Base-by-base conservation (phyloP, 2,797 vertebrate species). In the Myotis planiceps region DNA sequence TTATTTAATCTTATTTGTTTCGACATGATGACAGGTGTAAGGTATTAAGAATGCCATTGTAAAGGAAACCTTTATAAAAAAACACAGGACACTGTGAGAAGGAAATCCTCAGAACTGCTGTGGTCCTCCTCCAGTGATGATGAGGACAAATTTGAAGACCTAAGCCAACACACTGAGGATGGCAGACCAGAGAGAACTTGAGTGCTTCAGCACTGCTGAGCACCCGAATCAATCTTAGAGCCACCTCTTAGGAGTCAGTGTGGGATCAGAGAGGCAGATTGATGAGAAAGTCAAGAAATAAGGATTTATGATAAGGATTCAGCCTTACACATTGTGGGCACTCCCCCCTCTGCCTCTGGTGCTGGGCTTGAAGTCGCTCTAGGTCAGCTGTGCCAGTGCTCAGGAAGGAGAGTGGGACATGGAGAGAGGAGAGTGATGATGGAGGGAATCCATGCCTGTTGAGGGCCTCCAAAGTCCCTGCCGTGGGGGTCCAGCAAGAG, bases 31-130 rank as follows among this genome's bases (percentile, higher is more conserved):
- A 29, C 6, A 23, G 53, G 39, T 65, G 21, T 84, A 37, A 72
- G 82, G 49, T 90, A 72, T 32, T 75, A 83, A 90, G 10, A n/a
- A 81, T 27, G 29, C 23, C 25, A 58, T 51, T 47, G 13, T 39
- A 72, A 85, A 92, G 58, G 69, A 81, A 90, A 89, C 75, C 58
- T 91, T 71, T 58, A 47, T 45, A 68, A 82, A 37, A 14, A 58
- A 51, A 55, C n/a, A 18, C 1, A 51, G 39, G 34, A 13, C 58
- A 66, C 39, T 49, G 14, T 58, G 21, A 55, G 39, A 7, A 78
- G 27, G 86, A 47, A 25, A 75, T 10, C 55, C 32, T 84, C 58
- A 76, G 32, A 87, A 53, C 55, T 29, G 12, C 42, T 27, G 13
- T 45, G 5, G 2, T 83, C n/a, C 3, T 39, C n/a, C 55, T 86